Evolutionary conservation across 35 echinoderm and acorn worm species (phyloP).

Genomic region (Nesometra sesokonis): DNA sequence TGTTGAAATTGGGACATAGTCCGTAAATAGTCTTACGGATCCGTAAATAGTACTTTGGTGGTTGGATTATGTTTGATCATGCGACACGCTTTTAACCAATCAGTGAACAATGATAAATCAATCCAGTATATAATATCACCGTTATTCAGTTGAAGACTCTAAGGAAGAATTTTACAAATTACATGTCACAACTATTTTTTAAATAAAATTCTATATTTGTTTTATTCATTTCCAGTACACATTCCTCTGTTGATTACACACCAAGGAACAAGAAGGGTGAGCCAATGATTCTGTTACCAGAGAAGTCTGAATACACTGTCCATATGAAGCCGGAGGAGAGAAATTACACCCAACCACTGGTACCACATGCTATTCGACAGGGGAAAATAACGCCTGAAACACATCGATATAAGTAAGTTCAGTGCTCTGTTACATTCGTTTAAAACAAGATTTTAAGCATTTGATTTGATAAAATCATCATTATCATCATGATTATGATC

Average conservation of each 20-base stretch:
- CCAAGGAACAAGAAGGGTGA: slow-evolving; percentile 52
- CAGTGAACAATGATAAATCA: no score
- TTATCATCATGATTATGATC: neutral
- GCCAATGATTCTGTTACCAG: slow-evolving; percentile 43
- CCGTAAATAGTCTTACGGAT: no score
- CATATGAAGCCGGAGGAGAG: slow-evolving; percentile 30
- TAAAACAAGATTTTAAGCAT: neutral
- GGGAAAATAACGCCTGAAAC: neutral
- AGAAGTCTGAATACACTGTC: slow-evolving; percentile 51
- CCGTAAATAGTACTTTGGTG: no score
- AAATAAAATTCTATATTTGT: slow-evolving; percentile 19
- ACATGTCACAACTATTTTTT: slow-evolving; percentile 2
- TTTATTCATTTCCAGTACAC: neutral
- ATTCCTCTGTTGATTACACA: slow-evolving; percentile 35
- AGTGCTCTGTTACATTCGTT: neutral
- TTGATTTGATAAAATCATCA: neutral
- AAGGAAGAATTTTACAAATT: neutral
- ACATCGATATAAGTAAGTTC: slow-evolving; percentile 47
- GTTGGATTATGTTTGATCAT: no score
- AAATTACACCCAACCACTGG: neutral
- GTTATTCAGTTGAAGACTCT: no score
- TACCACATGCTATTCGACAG: slow-evolving; percentile 40
- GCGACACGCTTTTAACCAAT: no score
- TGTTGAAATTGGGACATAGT: no score
- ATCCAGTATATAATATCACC: no score